Percentiles rank a stretch among this genome's conserved stretches.
phyloP scores from a whole-genome alignment of 2,797 vertebrate species.

The Hydrophis major region DNA sequence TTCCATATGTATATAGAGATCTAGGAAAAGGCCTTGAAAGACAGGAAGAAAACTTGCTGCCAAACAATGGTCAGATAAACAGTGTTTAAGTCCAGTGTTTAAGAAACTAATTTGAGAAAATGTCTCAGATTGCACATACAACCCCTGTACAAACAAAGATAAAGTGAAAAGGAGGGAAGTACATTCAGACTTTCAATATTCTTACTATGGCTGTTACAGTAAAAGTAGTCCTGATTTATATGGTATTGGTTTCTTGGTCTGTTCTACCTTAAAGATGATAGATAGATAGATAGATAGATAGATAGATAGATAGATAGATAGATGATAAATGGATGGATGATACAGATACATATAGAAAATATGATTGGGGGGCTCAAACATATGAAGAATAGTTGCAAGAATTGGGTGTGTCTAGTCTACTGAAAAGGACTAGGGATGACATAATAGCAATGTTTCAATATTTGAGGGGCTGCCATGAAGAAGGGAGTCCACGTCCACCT shows the following conservation, averaged over 20 bases:
- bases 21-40: background rate
- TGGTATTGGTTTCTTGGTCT: background rate
- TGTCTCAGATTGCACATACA: background rate
- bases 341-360: background rate
- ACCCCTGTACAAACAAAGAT: background rate
- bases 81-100: background rate
- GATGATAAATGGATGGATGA: background rate
- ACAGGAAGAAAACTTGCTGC: background rate
- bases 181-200: background rate
- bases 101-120: slow-evolving; percentile 24
- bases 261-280: background rate
- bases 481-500: background rate
- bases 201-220: background rate
- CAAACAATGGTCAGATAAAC: background rate
- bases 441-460: background rate
- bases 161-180: background rate
- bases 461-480: background rate
- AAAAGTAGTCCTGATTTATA: background rate
- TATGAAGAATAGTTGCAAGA: background rate
- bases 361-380: background rate
- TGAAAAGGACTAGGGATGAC: background rate
- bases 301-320: too few relatives aligned
- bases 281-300: too few relatives aligned
- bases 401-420: background rate
- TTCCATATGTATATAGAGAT: background rate